Evolutionary conservation across 2,888 invertebrate species (phyloP), one percentile per base, ranked within the genome.

Genomic region (Odontocerum albicorne): DNA sequence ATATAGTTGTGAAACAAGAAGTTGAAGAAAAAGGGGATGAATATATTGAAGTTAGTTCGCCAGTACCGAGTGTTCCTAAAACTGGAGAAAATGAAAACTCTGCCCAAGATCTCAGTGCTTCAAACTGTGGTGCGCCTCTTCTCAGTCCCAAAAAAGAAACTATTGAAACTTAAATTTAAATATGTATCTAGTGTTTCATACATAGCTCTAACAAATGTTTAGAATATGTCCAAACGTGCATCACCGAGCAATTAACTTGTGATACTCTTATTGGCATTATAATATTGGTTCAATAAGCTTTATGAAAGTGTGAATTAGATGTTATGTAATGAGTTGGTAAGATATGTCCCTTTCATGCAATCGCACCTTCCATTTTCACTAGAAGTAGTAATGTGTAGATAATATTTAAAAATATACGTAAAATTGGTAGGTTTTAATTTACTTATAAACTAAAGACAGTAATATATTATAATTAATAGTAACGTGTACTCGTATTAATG

Each of bases 41-140:
- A 62, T 78, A 78, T 52, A 77, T 78, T 3, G 78, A 78, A 63
- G 78, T 78, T 12, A 70, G 73, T 2, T 77, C 78, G 1, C 77
- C 77, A 12, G 69, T 43, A n/a, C 17, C 55, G 3, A 33, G 15
- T 15, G 15, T 10, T 4, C n/a, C 15, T 4, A 42, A 47, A 10
- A 12, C 16, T 2, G 12, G 10, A 17, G 36, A 22, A 22, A 45
- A 40, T 15, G 19, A 35, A 12, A 44, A 8, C 3, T 15, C 50
- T 27, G 43, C 40, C 16, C 12, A 16, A 50, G 49, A 45, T 33
- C 17, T 44, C 6, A 31, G 35, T 27, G 21, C 52, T 36, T 45
- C 59, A 1, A 54, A 54, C 21, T 44, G 54, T 15, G 44, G 50
- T 27, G 36, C 44, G 1, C 56, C 61, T 2, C 43, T 60, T 10